Conservation (phyloP, 2,113 vertebrate genomes). For the Emydocephalus ijimae region DNA sequence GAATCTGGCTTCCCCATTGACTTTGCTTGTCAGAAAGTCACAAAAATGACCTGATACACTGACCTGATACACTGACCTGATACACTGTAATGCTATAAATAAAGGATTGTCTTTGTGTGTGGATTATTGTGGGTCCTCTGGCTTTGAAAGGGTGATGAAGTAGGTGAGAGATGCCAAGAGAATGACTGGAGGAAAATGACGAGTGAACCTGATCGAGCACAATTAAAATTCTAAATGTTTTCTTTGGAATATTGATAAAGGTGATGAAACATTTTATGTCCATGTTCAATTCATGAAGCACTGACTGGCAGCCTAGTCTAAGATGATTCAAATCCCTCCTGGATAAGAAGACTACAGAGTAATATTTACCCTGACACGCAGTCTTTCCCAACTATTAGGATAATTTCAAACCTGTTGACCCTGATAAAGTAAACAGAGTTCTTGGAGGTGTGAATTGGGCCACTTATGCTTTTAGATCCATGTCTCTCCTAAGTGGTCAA, state of each 20-base stretch:
- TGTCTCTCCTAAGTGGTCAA: not conserved
- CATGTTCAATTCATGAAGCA: not conserved
- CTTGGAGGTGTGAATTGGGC: not conserved
- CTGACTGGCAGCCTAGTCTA: not conserved
- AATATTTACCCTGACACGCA: not conserved
- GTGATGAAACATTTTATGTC: not conserved
- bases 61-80: too few species aligned
- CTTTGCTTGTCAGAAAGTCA: not conserved
- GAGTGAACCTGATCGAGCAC: not conserved
- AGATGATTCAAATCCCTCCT: not conserved
- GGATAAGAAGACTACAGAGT: not conserved
- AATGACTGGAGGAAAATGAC: not conserved
- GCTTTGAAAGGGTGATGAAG: not conserved
- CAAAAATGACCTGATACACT: not conserved
- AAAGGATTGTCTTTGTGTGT: not conserved
- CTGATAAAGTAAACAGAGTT: not conserved
- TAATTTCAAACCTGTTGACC: not conserved
- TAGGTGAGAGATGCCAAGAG: not conserved
- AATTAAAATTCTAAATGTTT: not conserved
- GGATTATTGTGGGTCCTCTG: not conserved
- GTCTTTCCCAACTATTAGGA: not conserved
- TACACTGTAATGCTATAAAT: not conserved
- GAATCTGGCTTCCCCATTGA: not conserved
- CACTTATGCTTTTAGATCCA: not conserved
- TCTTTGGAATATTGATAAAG: not conserved